Conservation (phyloP, 2,888 invertebrate species). For the Celastrina argiolus region DNA sequence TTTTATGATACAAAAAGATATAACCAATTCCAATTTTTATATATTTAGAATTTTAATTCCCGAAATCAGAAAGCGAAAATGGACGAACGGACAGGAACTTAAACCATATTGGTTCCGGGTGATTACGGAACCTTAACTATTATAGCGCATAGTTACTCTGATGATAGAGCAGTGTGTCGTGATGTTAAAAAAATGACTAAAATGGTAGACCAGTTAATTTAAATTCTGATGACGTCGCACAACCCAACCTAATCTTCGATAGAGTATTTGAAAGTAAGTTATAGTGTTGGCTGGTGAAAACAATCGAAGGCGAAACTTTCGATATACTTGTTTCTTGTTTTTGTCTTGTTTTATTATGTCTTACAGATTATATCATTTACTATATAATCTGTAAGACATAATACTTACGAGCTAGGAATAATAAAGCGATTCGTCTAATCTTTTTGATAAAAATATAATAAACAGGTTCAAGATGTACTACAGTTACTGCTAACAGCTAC, state of each 20-base stretch:
- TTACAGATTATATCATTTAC: neutral
- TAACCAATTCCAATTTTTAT: no score
- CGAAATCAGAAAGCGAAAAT: no score
- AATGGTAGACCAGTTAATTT: neutral
- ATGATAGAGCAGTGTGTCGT: neutral
- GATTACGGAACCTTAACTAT: no score
- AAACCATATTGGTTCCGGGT: no score
- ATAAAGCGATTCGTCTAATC: neutral
- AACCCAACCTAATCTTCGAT: conserved; percentile 1
- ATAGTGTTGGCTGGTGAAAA: neutral
- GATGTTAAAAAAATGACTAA: neutral
- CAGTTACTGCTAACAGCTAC: no score
- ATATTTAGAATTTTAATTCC: no score
- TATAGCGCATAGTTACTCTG: no score
- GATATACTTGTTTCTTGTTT: conserved; percentile 4
- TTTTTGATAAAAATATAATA: no score
- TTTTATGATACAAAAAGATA: no score
- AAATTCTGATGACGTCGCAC: neutral
- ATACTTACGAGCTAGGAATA: neutral
- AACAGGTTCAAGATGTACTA: no score
- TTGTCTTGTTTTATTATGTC: neutral
- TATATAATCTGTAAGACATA: no score
- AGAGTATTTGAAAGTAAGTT: conserved; percentile 10
- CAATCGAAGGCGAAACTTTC: conserved; percentile 7
- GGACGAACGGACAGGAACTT: no score